Base-by-base conservation (phyloP, 2,888 invertebrate species). In the Drepanosiphum platanoidis region DNA sequence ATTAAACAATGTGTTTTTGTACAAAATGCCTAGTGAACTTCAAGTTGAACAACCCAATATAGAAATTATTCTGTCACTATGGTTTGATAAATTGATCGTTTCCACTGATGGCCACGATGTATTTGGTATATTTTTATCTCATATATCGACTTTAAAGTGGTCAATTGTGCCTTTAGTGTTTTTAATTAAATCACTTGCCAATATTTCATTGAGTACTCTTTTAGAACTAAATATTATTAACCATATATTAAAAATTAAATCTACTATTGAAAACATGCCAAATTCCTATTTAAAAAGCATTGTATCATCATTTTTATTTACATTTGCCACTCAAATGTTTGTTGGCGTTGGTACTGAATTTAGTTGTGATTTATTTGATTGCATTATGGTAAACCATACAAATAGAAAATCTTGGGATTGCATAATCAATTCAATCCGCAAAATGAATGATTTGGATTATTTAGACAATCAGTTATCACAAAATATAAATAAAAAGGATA, bases 21-120 rank as follows among this genome's bases (percentile, higher is more conserved):
- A 75, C 22, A 84, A 84, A 75, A 84, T 84, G 84, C 34, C 75
- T 15, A 68, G 64, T 84, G 84, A 84, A 13, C 8, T 84, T 36
- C 13, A 11, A 52, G 13, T 84, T 1, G n/a, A 52, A 0, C 46
- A 74, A 68, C 84, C 84, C 22, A 34, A 84, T 46, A 36, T 84
- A 13, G 84, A 84, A 77, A 68, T 52, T 27, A 68, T 66, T 75
- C 70, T 84, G 4, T 52, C 84, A 58, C 13, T 15, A 39, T 84
- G 84, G 84, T 58, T 84, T 52, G 30, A 77, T n/a, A 77, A 68
- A 84, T 70, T 84, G 27, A 68, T 68, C 2, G 58, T 52, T 22
- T 77, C 84, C 1, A 39, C 30, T 84, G 70, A 61, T 52, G 84
- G 84, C 1, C 46, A 39, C 9, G 52, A 77, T 58, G 58, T 84